phyloP scores from a whole-genome alignment of 2,888 invertebrate genomes.

The Latheticus oryzae region DNA sequence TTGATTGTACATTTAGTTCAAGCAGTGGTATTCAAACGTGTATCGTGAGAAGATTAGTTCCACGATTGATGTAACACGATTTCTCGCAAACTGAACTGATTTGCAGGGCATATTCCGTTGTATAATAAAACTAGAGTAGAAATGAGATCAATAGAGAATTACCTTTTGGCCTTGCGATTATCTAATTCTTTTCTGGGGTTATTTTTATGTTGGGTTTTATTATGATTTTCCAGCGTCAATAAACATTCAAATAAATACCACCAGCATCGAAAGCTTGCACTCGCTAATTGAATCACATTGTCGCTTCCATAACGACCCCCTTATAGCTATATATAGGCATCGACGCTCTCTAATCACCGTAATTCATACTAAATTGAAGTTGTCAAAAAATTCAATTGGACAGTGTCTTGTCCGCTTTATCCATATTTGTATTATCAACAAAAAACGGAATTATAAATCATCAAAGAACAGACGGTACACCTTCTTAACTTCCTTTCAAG shows the following conservation, averaged over 20 bases:
- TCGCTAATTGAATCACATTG: slow-evolving; percentile 11
- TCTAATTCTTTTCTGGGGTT: no score
- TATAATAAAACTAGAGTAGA: no score
- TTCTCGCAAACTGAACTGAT: no score
- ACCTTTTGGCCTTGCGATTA: no score
- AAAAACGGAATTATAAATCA: slow-evolving; percentile 13
- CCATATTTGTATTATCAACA: no score
- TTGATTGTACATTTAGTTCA: slow-evolving; percentile 4
- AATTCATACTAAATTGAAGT: slow-evolving; percentile 14
- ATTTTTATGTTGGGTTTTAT: no score
- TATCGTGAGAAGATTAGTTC: slow-evolving; percentile 1
- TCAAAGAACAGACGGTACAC: slow-evolving; percentile 1
- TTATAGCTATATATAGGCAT: not conserved
- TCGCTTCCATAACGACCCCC: slow-evolving; percentile 9
- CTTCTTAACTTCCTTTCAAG: slow-evolving; percentile 20
- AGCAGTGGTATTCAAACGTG: slow-evolving; percentile 1
- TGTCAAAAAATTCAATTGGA: slow-evolving; percentile 1
- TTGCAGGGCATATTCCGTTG: no score
- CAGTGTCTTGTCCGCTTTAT: not conserved
- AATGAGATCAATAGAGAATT: no score
- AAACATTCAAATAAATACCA: no score
- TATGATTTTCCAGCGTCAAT: no score
- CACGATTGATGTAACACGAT: no score
- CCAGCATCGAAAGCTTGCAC: slow-evolving; percentile 4
- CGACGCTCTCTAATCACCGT: slow-evolving; percentile 8